phyloP scores from a whole-genome alignment of 2,888 invertebrate species.

The Morinoia aosen region DNA sequence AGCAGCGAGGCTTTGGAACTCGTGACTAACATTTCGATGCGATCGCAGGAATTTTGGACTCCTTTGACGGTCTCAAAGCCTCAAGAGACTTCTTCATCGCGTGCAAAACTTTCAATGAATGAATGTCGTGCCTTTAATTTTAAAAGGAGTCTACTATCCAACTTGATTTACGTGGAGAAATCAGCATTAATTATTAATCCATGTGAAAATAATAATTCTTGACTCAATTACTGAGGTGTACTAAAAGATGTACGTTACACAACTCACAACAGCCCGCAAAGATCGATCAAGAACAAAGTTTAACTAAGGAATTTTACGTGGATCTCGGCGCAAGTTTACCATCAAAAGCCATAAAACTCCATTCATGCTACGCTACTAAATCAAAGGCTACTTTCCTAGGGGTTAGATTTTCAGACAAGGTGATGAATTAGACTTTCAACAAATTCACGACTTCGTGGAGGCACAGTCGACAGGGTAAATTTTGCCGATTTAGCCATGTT shows the following conservation, averaged over 20 bases:
- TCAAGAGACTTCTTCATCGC: not conserved
- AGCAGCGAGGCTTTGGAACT: not conserved
- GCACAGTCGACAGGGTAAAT: no score
- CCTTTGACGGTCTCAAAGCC: not conserved
- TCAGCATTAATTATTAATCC: not conserved
- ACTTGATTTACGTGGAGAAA: not conserved
- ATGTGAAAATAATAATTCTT: not conserved
- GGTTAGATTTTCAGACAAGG: no score
- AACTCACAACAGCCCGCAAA: not conserved
- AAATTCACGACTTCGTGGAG: no score
- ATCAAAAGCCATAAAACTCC: not conserved
- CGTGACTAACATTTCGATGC: not conserved
- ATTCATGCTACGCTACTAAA: not conserved
- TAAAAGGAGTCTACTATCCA: not conserved
- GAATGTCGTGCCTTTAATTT: not conserved
- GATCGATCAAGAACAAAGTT: not conserved
- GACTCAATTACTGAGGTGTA: not conserved
- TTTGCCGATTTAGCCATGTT: no score
- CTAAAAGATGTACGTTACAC: not conserved
- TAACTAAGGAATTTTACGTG: not conserved
- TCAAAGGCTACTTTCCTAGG: no score
- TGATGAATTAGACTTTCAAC: no score
- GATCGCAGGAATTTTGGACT: not conserved
- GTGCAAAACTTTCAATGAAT: not conserved
- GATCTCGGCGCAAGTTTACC: not conserved